These are phyloP conservation scores for Oreochromis aureus DNA, from an alignment of 2,113 vertebrate genomes.

Conservation along the genomic window DNA sequence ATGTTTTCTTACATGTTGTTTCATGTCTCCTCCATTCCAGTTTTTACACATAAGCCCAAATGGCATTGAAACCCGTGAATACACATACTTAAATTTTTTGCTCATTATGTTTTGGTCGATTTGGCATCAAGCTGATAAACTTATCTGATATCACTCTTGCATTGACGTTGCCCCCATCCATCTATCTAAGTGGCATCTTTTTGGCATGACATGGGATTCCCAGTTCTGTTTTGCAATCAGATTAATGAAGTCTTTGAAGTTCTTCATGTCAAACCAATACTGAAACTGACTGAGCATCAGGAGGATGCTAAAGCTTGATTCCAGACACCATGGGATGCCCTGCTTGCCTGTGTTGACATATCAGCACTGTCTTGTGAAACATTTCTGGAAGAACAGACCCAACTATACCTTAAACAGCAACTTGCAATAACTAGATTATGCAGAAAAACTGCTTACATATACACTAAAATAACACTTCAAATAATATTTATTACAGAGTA, in stretches of 20 bases:
- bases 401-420: not conserved
- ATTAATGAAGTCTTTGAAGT: not conserved
- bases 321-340: not conserved
- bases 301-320: not conserved
- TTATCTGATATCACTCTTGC: not conserved
- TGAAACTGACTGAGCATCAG: not conserved
- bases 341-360: not conserved
- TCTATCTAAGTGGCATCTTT: not conserved
- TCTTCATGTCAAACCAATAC: not conserved
- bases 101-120: not conserved
- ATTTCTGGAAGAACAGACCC: not conserved
- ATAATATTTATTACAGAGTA: not conserved
- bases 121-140: not conserved
- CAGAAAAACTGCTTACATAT: not conserved
- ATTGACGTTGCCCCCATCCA: not conserved
- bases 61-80: not conserved
- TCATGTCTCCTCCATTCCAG: not conserved
- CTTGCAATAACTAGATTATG: not conserved
- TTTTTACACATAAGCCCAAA: not conserved
- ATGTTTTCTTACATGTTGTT: not conserved
- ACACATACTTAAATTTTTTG: not conserved
- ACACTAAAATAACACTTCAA: not conserved
- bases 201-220: not conserved
- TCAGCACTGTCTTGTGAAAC: accelerated
- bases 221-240: not conserved